Conservation (phyloP, 1,140 invertebrate species). For the Nymphalis io region DNA sequence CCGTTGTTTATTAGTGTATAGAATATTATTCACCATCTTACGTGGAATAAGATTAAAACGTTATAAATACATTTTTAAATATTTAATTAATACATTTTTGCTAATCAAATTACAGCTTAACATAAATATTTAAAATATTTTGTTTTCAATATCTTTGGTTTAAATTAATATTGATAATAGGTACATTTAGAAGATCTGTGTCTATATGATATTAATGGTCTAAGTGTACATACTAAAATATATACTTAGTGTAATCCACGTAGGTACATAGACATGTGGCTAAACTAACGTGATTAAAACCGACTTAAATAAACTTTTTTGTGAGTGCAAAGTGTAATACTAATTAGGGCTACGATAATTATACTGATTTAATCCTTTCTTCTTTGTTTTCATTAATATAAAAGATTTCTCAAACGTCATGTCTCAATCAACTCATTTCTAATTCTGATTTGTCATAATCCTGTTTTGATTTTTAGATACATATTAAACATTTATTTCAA, state of each 20-base stretch:
- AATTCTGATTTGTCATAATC: neutral
- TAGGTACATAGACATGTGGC: neutral
- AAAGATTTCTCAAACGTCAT: no score
- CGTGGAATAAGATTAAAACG: neutral
- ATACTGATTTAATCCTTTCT: neutral
- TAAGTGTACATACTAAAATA: neutral
- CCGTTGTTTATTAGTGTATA: conserved; percentile 1
- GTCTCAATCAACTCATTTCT: no score
- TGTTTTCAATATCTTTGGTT: neutral
- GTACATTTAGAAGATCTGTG: neutral
- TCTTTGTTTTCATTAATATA: no score
- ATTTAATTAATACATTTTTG: conserved; percentile 5
- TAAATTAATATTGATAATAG: neutral
- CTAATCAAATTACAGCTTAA: neutral
- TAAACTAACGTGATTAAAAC: neutral
- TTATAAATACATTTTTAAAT: neutral
- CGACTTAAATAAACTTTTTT: neutral
- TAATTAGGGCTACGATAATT: neutral
- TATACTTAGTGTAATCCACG: conserved; percentile 5
- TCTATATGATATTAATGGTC: no score
- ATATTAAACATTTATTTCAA: neutral
- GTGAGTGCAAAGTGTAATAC: neutral
- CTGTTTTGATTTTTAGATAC: neutral
- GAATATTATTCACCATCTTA: neutral
- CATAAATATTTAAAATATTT: neutral